Evolutionary conservation across 2,113 vertebrate species (phyloP), one percentile per base, ranked within the genome.

Genomic region (Turdus rufiventris): DNA sequence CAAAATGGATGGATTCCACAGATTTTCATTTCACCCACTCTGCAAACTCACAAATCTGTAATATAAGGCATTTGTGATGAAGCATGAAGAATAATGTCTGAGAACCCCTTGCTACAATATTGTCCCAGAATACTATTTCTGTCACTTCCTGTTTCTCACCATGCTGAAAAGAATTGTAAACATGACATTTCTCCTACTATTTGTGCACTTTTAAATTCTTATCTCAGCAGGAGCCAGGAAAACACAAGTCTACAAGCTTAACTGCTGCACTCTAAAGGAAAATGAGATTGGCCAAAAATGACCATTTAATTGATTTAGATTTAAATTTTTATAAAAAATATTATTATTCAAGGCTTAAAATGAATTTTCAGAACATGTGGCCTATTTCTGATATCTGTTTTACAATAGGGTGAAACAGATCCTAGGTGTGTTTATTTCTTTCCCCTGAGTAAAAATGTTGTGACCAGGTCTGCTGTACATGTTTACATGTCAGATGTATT

Each of bases 101-200:
- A 93, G 43, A 96, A 50, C 1, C 18, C 21, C 17, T 84, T 60
- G 23, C 29, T 83, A 71, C 43, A 86, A 34, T 81, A 63, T 74
- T 18, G 1, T 72, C 67, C 91, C 74, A 90, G 67, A 84, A 88
- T 83, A 78, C 58, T 90, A 93, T 96, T 96, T 94, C 72, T 96
- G 96, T 77, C 48, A 56, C 79, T 93, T 96, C 94, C 94, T 94
- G 78, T 80, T 96, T 94, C 95, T 96, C 75, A 91, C 63, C 40
- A 88, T 0, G 1, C 75, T 88, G 71, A 54, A 80, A 80, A 88
- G 63, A 67, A 80, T n/a, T 85, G 78, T 93, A 95, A 95, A 88
- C 83, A 95, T 74, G 88, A 88, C 93, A 90, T 95, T 94, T 93
- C 60, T 96, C 72, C 78, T 63, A 83, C 81, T 93, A 79, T 71